These are phyloP conservation scores for Marmota flaviventris DNA, from an alignment of 2,113 vertebrate genomes.

Conservation along the genomic window DNA sequence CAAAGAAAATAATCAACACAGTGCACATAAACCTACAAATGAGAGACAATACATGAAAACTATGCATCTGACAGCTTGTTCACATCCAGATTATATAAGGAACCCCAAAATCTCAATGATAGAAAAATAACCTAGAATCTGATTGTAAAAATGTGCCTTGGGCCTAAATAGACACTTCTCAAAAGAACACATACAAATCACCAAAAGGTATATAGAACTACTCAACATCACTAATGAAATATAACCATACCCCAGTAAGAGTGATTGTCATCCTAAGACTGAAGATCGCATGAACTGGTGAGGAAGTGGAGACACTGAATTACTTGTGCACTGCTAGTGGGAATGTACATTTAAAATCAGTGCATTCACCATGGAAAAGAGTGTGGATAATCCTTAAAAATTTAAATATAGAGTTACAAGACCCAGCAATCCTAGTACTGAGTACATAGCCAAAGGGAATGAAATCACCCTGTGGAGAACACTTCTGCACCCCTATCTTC, in stretches of 20 bases:
- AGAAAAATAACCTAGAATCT: background rate
- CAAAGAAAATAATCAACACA: background rate
- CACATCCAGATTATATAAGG: background rate
- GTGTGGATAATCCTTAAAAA: background rate
- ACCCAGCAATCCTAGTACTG: background rate
- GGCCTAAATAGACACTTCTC: background rate
- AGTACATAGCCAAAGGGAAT: too few relatives aligned
- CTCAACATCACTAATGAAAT: background rate
- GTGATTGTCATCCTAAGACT: background rate
- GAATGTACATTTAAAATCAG: background rate
- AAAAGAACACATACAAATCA: background rate
- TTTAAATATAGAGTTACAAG: background rate
- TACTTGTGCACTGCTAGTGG: background rate
- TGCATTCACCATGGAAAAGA: background rate
- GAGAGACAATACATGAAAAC: background rate
- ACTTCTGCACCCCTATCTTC: background rate
- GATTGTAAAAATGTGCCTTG: background rate
- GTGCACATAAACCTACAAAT: background rate
- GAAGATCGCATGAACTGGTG: background rate
- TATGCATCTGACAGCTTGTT: background rate
- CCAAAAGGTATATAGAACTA: background rate
- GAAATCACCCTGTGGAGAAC: too few relatives aligned
- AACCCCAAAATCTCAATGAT: background rate
- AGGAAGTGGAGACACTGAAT: background rate
- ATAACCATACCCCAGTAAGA: too few relatives aligned